Conservation (phyloP, 2,797 vertebrate genomes). For the Ara ararauna region DNA sequence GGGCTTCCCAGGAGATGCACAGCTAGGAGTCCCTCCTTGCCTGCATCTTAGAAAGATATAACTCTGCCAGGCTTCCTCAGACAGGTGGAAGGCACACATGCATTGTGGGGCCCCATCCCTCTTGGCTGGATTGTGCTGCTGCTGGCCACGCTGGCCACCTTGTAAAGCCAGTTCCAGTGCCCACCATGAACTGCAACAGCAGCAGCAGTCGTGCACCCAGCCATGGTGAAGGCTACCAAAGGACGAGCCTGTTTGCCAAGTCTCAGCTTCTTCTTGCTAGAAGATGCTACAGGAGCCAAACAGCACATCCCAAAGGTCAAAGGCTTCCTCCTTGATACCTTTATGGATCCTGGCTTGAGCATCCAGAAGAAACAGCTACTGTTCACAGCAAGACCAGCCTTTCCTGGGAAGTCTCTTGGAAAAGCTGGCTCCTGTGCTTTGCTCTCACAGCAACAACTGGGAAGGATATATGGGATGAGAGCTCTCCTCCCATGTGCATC, state of each 20-base stretch:
- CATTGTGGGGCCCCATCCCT: background rate
- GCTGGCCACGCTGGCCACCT: background rate
- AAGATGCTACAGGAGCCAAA: background rate
- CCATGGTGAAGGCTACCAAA: fast-evolving
- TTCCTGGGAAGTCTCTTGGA: background rate
- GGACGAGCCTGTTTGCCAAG: background rate
- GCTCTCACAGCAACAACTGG: fast-evolving
- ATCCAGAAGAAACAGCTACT: background rate
- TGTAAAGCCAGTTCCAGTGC: background rate
- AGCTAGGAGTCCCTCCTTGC: background rate
- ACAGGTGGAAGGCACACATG: background rate
- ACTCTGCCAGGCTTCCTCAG: background rate
- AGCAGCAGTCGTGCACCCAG: background rate
- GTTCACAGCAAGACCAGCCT: background rate
- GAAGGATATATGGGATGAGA: background rate
- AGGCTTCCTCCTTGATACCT: background rate
- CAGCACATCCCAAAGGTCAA: background rate
- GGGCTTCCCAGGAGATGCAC: background rate
- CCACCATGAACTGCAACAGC: background rate
- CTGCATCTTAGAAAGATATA: background rate
- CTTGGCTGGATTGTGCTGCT: background rate
- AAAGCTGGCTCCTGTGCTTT: background rate
- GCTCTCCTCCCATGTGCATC: fast-evolving
- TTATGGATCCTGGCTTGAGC: background rate
- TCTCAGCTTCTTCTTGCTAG: fast-evolving